phyloP scores from a whole-genome alignment of 1,140 invertebrate genomes.

The Anastrepha obliqua region DNA sequence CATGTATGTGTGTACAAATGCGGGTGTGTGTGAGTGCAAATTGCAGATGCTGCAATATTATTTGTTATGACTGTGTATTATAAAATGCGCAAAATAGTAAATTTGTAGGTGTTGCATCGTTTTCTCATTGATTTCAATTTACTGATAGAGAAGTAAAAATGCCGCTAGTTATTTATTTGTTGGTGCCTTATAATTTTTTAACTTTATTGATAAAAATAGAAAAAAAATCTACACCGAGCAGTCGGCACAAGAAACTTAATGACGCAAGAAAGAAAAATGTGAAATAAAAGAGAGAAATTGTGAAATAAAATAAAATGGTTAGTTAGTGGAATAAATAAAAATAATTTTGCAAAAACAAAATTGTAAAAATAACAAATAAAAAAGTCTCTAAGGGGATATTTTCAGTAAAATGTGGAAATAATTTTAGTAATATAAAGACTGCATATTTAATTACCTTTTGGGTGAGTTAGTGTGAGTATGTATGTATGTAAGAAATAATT shows the following conservation, averaged over 20 bases:
- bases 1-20: not conserved
- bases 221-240: not conserved
- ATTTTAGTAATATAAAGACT: no score
- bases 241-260: not conserved
- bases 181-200: not conserved
- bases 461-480: no score
- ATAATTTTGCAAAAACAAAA: no score
- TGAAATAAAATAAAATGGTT: no score
- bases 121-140: slow-evolving; percentile 52
- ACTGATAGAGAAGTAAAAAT: slow-evolving; percentile 26
- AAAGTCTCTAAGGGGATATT: no score
- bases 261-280: not conserved
- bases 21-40: not conserved
- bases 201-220: not conserved
- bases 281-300: no score
- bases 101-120: slow-evolving; percentile 21
- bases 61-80: not conserved
- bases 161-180: slow-evolving; percentile 27
- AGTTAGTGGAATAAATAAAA: no score
- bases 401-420: no score
- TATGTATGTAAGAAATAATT: no score
- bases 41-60: not conserved
- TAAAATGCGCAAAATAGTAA: not conserved
- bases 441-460: no score
- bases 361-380: no score